Evolutionary conservation across 2,113 vertebrate species (phyloP).

Genomic region (Tympanuchus pallidicinctus): DNA sequence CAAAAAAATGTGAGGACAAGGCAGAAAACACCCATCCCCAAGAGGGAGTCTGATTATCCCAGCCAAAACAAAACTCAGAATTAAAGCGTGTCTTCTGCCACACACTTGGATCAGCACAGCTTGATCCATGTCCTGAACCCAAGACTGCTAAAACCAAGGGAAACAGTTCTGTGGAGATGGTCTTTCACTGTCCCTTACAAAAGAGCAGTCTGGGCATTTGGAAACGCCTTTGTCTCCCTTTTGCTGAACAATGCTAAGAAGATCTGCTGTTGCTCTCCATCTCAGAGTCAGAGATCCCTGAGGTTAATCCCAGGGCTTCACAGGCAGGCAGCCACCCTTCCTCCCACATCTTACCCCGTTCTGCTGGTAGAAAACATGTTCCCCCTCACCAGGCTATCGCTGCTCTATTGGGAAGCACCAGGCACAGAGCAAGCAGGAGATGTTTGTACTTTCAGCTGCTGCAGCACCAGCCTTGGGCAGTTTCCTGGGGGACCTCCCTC

Average conservation of each 20-base stretch:
- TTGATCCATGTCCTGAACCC: not conserved
- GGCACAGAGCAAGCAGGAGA: not conserved
- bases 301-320: not conserved
- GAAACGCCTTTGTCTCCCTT: not conserved
- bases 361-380: not conserved
- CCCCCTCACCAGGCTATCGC: rapidly evolving
- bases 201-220: not conserved
- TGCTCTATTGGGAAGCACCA: rapidly evolving
- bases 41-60: not conserved
- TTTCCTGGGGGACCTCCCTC: not conserved
- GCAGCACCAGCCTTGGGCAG: not conserved
- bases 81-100: not conserved
- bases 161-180: not conserved
- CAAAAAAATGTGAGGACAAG: not conserved
- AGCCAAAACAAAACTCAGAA: not conserved
- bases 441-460: not conserved
- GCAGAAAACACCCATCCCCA: not conserved
- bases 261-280: not conserved
- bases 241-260: not conserved
- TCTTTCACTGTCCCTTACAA: not conserved
- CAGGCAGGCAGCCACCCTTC: not conserved
- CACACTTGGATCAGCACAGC: rapidly evolving
- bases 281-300: not conserved
- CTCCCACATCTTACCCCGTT: not conserved
- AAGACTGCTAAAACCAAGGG: not conserved